Percentiles rank a stretch among this genome's conserved stretches.
Evolutionary conservation across 30 jellyfish, hydroid and myxozoan species (phyloP).

Genomic region (Cassiopea andromeda): DNA sequence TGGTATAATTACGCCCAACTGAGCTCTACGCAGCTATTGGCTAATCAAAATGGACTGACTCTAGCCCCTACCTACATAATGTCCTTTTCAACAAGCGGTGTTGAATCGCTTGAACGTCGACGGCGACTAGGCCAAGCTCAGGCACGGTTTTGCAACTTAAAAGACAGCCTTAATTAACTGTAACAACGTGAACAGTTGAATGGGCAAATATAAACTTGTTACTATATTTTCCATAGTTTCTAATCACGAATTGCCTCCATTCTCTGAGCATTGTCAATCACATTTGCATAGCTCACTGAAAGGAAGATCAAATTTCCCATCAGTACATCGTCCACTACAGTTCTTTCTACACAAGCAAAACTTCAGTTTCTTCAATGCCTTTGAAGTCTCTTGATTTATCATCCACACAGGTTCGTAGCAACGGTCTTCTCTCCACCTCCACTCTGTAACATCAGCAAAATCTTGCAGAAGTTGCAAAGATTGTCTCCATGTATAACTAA

Average conservation of each 20-base stretch:
- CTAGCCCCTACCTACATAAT: no score
- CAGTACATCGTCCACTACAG: not conserved
- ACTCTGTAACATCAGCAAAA: not conserved
- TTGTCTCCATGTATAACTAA: no score
- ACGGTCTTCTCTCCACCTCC: not conserved
- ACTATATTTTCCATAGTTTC: no score
- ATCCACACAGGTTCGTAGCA: not conserved
- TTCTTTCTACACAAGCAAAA: not conserved
- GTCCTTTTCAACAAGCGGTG: not conserved
- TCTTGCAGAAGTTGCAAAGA: not conserved
- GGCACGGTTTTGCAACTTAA: constrained; percentile 1
- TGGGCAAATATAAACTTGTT: not conserved
- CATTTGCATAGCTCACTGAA: no score
- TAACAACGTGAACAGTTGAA: constrained; percentile 5
- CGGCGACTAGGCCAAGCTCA: constrained; percentile 1
- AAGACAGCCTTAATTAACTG: not conserved
- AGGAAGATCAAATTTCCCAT: no score
- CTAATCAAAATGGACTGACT: no score
- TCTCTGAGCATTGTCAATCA: no score
- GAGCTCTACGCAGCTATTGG: no score
- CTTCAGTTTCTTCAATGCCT: not conserved
- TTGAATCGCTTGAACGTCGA: not conserved
- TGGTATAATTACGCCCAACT: no score
- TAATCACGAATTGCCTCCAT: no score
- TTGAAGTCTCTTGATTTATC: not conserved